A percentile compares a stretch with the other conserved stretches of the same genome.
These are phyloP conservation scores for Ichneumoninae sp. DNA, from an alignment of 2,888 invertebrate genomes.

Conservation along the genomic window DNA sequence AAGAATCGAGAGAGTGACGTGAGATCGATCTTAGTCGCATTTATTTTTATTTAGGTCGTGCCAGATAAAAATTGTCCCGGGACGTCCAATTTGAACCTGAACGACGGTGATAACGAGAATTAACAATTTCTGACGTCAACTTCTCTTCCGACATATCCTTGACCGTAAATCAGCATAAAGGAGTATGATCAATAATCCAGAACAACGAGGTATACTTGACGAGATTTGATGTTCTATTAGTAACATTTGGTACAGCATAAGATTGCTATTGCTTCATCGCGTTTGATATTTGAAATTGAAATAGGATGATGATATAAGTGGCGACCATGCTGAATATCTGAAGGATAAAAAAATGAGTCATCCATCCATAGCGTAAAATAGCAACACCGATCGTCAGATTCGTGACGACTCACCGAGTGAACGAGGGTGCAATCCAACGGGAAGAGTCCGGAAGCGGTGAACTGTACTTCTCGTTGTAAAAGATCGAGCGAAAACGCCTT, in stretches of 20 bases:
- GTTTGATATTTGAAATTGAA: constrained; percentile 9
- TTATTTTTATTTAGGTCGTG: background rate
- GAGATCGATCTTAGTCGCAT: background rate
- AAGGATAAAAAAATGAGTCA: background rate
- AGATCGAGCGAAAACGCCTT: constrained; percentile 48
- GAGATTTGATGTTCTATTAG: background rate
- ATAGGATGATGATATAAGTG: constrained; percentile 17
- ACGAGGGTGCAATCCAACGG: constrained; percentile 31
- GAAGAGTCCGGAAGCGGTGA: constrained; percentile 51
- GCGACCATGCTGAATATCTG: constrained; percentile 20
- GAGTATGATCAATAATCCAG: background rate
- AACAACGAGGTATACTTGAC: background rate
- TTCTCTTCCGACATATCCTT: too few species aligned
- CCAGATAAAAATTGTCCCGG: too few species aligned
- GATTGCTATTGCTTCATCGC: background rate
- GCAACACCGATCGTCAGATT: too few species aligned
- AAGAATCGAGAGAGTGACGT: background rate
- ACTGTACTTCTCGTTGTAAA: constrained; percentile 39
- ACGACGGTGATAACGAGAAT: too few species aligned
- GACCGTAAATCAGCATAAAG: background rate
- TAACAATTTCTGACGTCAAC: too few species aligned
- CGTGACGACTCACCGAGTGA: constrained; percentile 38
- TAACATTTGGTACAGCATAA: background rate
- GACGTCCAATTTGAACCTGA: too few species aligned
- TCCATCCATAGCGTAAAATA: background rate